A percentile compares a stretch with the other conserved stretches of the same genome.
phyloP scores from a whole-genome alignment of 2,113 vertebrate genomes.

The Nothobranchius furzeri region DNA sequence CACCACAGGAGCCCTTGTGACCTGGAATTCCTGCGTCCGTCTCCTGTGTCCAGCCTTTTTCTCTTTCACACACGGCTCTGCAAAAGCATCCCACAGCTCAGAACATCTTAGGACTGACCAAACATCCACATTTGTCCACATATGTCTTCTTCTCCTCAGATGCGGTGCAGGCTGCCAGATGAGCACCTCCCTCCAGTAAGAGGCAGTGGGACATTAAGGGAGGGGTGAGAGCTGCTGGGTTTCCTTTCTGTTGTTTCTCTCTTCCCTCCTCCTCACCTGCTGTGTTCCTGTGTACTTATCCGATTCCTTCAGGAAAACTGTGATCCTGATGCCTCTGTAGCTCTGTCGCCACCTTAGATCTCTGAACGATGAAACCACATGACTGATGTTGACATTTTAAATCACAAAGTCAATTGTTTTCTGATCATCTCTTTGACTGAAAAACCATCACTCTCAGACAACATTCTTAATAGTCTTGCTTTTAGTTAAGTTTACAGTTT shows the following conservation, averaged over 20 bases:
- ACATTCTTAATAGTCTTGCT: no score
- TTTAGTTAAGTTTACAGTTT: no score
- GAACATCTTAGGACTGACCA: constrained; percentile 25
- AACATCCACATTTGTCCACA: constrained; percentile 25
- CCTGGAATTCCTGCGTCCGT: constrained; percentile 64
- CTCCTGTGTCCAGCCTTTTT: constrained; percentile 52
- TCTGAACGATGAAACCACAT: constrained; percentile 6
- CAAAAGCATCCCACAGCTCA: constrained; percentile 28
- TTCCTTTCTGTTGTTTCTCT: constrained; percentile 26
- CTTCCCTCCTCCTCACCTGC: constrained; percentile 27
- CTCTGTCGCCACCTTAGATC: constrained; percentile 45
- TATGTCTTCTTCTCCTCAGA: constrained; percentile 28
- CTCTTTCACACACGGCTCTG: constrained; percentile 52
- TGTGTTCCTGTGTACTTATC: constrained; percentile 19
- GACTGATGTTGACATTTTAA: not conserved
- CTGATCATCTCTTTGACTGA: no score
- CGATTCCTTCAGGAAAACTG: constrained; percentile 16
- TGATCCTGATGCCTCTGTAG: constrained; percentile 37
- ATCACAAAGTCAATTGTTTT: no score
- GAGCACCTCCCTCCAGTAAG: constrained; percentile 59
- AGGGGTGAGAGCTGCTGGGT: constrained; percentile 43
- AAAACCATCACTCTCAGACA: no score
- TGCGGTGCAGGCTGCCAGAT: constrained; percentile 27
- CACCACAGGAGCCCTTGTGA: constrained; percentile 63
- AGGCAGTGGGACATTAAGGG: constrained; percentile 51